phyloP scores from a whole-genome alignment of 2,113 vertebrate genomes.

The Psettodes erumei region DNA sequence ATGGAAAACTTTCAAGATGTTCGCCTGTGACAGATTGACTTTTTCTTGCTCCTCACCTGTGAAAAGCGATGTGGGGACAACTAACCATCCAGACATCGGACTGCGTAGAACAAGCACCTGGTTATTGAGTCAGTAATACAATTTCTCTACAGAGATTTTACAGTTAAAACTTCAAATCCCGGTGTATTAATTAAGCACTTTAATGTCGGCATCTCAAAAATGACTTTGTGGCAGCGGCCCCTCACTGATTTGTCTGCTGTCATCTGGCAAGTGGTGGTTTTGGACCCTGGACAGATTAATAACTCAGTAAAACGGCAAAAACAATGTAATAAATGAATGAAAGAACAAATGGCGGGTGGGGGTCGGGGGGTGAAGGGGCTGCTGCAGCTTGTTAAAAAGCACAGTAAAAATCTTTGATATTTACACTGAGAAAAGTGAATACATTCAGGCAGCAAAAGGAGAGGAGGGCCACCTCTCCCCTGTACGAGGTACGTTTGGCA shows the following conservation, averaged over 20 bases:
- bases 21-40: not conserved
- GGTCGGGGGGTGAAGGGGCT: slow-evolving; percentile 21
- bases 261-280: slow-evolving; percentile 3
- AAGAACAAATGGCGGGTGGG: slow-evolving; percentile 7
- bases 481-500: slow-evolving; percentile 84
- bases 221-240: slow-evolving; percentile 3
- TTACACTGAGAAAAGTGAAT: slow-evolving; percentile 80
- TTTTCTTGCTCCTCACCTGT: not conserved
- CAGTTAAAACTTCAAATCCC: not conserved
- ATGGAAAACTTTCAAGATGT: not conserved
- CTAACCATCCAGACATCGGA: not conserved
- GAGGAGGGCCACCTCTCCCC: slow-evolving; percentile 50
- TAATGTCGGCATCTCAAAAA: not conserved
- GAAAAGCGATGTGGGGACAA: not conserved
- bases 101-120: slow-evolving; percentile 6
- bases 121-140: not conserved
- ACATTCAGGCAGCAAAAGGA: slow-evolving; percentile 83
- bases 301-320: too few relatives aligned
- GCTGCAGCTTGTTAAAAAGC: slow-evolving; percentile 70
- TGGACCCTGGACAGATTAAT: slow-evolving; percentile 5
- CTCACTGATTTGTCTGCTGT: not conserved
- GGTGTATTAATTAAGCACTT: not conserved
- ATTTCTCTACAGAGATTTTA: not conserved
- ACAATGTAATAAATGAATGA: slow-evolving; percentile 11
- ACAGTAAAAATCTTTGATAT: slow-evolving; percentile 78